Percentiles rank a stretch among this genome's conserved stretches.
These are phyloP conservation scores for Charina bottae DNA, from an alignment of 2,113 vertebrate genomes.

Conservation along the genomic window DNA sequence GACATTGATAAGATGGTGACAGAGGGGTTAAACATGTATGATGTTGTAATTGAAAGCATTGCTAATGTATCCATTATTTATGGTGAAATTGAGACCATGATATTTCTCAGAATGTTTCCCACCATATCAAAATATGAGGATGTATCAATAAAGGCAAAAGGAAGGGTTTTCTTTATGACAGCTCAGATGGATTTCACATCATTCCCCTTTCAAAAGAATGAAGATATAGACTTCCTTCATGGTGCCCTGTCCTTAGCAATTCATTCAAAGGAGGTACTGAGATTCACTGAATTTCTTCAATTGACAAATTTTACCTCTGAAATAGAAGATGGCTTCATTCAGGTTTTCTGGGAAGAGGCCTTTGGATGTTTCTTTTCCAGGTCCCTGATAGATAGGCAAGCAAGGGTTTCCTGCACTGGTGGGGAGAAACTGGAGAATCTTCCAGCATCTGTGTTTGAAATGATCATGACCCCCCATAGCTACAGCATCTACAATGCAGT, in stretches of 20 bases:
- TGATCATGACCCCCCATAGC: neutral
- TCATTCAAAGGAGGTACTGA: neutral
- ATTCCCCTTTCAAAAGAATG: neutral
- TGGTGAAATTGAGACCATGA: neutral
- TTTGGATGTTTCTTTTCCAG: neutral
- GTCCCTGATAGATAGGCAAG: neutral
- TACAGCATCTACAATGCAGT: slow-evolving; percentile 14
- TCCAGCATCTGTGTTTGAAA: neutral
- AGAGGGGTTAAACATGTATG: neutral
- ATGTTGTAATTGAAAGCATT: neutral
- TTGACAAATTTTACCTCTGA: neutral
- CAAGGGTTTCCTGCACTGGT: neutral
- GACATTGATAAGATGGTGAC: neutral
- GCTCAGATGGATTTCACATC: slow-evolving; percentile 18
- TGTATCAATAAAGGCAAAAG: neutral
- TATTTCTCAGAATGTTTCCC: neutral
- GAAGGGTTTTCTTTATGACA: neutral
- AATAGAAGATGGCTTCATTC: neutral
- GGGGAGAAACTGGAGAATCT: slow-evolving; percentile 8
- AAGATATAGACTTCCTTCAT: neutral
- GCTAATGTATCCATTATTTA: neutral
- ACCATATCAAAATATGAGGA: neutral
- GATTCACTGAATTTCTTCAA: slow-evolving; percentile 4
- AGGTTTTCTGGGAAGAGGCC: neutral
- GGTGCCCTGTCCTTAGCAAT: neutral